Percentiles rank a stretch among this genome's conserved stretches.
These are phyloP conservation scores for Rhynchotus rufescens DNA, from an alignment of 2,797 vertebrate genomes.

Conservation along the genomic window DNA sequence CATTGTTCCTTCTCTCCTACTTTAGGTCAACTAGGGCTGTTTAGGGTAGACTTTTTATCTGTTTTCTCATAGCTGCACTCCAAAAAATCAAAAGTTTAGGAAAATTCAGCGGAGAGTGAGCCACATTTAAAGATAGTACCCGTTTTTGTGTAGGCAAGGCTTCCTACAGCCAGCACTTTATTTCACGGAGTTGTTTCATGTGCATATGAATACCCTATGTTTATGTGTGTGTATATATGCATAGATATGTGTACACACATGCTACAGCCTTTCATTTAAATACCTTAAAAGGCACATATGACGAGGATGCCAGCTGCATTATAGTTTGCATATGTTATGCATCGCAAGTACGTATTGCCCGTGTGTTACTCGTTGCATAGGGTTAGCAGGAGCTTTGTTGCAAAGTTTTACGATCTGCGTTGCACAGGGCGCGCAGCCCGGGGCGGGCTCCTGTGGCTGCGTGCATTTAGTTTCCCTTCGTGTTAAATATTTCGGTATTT, in stretches of 20 bases:
- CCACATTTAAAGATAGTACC: background rate
- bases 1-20: background rate
- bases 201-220: fast-evolving
- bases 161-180: background rate
- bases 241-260: background rate
- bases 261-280: background rate
- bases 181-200: background rate
- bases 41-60: fast-evolving
- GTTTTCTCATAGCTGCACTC: background rate
- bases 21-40: background rate
- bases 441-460: background rate
- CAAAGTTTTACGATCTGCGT: constrained; percentile 13
- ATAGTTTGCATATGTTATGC: background rate
- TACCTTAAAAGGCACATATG: background rate
- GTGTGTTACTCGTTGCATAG: fast-evolving
- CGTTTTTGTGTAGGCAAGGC: background rate
- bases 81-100: background rate
- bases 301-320: background rate
- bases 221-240: fast-evolving
- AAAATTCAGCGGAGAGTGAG: background rate
- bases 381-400: background rate
- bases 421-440: background rate
- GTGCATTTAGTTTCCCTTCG: background rate
- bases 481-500: constrained; percentile 68
- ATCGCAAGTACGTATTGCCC: background rate